A percentile compares a stretch with the other conserved stretches of the same genome.
Evolutionary conservation across 2,113 vertebrate genomes (phyloP).

Genomic region (Calypte anna): DNA sequence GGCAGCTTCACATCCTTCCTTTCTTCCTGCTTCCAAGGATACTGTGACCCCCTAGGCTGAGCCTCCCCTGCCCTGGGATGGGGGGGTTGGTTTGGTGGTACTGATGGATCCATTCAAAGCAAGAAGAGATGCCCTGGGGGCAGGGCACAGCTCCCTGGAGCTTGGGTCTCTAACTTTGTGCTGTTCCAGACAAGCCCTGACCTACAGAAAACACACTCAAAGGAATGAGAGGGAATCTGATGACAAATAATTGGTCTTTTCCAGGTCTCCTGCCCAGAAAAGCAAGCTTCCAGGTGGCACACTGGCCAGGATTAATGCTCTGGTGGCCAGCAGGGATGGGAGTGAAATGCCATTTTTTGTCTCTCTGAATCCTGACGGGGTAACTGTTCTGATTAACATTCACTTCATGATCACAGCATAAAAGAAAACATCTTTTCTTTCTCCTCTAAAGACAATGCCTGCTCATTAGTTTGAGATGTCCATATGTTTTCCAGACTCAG

Average conservation of each 20-base stretch:
- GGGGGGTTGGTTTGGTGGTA: not conserved
- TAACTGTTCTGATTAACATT: not conserved
- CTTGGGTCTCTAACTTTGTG: not conserved
- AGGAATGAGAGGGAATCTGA: not conserved
- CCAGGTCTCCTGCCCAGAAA: not conserved
- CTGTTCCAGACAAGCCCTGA: not conserved
- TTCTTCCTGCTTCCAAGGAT: not conserved
- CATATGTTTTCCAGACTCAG: not conserved
- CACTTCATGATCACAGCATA: not conserved
- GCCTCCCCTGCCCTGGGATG: not conserved
- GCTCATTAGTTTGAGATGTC: constrained; percentile 10
- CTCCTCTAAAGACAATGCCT: not conserved
- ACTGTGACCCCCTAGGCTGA: too few species aligned
- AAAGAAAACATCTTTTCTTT: not conserved
- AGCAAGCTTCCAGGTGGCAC: not conserved
- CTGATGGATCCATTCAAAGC: not conserved
- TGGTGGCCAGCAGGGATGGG: not conserved
- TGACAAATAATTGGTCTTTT: not conserved
- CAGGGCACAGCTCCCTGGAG: not conserved
- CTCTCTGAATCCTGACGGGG: not conserved
- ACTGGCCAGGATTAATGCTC: not conserved
- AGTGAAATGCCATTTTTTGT: not conserved
- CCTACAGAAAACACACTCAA: not conserved
- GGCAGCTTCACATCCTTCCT: not conserved
- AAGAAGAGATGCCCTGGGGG: not conserved